Percentiles rank a stretch among this genome's conserved stretches.
Conservation (phyloP, 2,113 vertebrate genomes). For the Apodemus sylvaticus region DNA sequence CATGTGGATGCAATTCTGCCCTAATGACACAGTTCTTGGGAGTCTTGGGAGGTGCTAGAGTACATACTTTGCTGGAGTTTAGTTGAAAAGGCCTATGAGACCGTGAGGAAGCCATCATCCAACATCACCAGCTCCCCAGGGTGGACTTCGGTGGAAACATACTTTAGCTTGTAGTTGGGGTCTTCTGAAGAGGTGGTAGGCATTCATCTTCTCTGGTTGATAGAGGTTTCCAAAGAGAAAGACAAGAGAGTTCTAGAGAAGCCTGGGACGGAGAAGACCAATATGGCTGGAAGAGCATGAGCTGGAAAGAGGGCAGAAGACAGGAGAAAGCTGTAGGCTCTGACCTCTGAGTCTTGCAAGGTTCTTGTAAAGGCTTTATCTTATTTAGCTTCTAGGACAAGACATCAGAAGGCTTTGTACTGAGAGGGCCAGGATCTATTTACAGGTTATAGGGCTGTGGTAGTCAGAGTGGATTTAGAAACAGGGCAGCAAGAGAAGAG, state of each 20-base stretch:
- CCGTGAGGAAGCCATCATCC: background rate
- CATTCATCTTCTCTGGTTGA: background rate
- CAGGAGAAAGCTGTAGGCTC: background rate
- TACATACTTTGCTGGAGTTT: background rate
- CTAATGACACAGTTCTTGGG: background rate
- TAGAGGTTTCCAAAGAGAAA: background rate
- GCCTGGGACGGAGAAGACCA: background rate
- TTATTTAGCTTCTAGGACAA: background rate
- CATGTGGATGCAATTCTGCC: background rate
- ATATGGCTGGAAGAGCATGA: background rate
- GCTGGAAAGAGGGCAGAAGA: background rate
- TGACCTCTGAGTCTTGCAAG: background rate
- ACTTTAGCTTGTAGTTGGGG: background rate
- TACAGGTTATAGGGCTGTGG: background rate
- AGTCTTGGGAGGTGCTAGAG: background rate
- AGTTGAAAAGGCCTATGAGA: background rate
- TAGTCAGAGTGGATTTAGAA: background rate
- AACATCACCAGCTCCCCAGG: background rate
- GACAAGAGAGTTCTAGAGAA: background rate
- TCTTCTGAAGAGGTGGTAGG: background rate
- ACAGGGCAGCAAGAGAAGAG: background rate
- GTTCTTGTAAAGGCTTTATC: background rate
- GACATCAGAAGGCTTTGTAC: background rate
- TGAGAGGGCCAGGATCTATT: background rate
- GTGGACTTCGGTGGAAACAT: background rate